Conservation (phyloP, 92 coral and sea anemone species). For the Micromussa lordhowensis region DNA sequence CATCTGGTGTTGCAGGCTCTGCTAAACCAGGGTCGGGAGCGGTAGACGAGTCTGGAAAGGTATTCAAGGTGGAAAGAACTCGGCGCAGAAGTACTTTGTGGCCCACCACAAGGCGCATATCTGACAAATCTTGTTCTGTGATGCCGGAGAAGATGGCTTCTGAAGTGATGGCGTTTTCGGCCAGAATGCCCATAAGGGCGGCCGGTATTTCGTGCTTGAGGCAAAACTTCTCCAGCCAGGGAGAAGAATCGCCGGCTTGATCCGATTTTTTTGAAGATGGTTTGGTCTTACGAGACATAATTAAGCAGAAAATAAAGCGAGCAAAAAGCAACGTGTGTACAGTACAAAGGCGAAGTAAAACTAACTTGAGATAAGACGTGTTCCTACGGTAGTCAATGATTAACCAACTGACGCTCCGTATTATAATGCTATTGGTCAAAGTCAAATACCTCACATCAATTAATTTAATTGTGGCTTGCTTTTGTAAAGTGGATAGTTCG, state of each 20-base stretch:
- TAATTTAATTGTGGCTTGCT: too few species aligned
- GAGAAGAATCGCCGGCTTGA: neutral
- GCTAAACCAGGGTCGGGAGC: neutral
- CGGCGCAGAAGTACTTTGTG: constrained; percentile 11
- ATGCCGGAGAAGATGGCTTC: constrained; percentile 11
- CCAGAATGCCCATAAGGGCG: neutral
- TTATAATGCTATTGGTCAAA: too few species aligned
- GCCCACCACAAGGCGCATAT: constrained; percentile 17
- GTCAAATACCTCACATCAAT: too few species aligned
- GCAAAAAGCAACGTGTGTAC: too few species aligned
- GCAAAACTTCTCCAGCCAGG: neutral
- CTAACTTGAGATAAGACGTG: too few species aligned
- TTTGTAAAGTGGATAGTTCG: too few species aligned
- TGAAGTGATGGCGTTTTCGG: neutral
- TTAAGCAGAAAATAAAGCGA: neutral
- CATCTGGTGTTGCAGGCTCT: neutral
- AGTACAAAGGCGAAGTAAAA: too few species aligned
- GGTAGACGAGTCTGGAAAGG: neutral
- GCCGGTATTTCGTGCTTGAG: constrained; percentile 2
- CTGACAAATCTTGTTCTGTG: constrained; percentile 3
- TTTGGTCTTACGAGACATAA: neutral
- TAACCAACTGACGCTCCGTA: too few species aligned
- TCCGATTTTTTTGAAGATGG: constrained; percentile 7
- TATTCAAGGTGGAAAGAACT: neutral
- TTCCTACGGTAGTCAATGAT: too few species aligned